Percentiles rank a stretch among this genome's conserved stretches.
Conservation (phyloP, 2,113 vertebrate genomes). For the Mesitornis unicolor region DNA sequence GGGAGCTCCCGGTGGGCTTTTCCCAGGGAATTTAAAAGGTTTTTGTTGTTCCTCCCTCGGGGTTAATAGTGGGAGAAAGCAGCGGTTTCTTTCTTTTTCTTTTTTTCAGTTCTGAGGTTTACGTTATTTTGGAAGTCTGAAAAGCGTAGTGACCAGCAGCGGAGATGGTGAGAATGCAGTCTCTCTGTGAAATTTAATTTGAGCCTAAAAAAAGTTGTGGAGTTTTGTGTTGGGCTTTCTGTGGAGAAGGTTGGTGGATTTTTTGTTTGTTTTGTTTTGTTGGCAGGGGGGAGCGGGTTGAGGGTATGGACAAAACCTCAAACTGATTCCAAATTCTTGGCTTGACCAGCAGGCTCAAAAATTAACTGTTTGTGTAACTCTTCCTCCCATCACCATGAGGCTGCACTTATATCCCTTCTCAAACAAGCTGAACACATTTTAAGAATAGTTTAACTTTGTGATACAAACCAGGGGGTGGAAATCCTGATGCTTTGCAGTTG, state of each 20-base stretch:
- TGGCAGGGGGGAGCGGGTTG: too few species aligned
- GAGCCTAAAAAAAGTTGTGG: neutral
- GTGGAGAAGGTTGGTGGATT: too few species aligned
- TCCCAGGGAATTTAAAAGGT: rapidly evolving
- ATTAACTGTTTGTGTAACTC: rapidly evolving
- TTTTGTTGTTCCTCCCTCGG: rapidly evolving
- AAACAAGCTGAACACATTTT: neutral
- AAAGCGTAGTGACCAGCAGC: rapidly evolving
- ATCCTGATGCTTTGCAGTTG: neutral
- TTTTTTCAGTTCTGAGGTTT: neutral
- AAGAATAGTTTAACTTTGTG: neutral
- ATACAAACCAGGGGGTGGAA: neutral
- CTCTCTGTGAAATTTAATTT: neutral
- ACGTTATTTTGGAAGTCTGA: neutral
- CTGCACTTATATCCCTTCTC: neutral
- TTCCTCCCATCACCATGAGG: rapidly evolving
- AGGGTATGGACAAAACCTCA: neutral
- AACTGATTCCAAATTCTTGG: neutral
- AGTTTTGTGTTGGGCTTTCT: neutral
- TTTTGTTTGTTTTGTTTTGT: neutral
- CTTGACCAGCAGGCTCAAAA: neutral
- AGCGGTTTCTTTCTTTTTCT: neutral
- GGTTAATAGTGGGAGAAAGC: rapidly evolving
- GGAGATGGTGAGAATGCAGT: rapidly evolving
- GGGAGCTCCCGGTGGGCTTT: rapidly evolving